phyloP scores from a whole-genome alignment of 2,888 invertebrate genomes.

The Heliconius ethilla region DNA sequence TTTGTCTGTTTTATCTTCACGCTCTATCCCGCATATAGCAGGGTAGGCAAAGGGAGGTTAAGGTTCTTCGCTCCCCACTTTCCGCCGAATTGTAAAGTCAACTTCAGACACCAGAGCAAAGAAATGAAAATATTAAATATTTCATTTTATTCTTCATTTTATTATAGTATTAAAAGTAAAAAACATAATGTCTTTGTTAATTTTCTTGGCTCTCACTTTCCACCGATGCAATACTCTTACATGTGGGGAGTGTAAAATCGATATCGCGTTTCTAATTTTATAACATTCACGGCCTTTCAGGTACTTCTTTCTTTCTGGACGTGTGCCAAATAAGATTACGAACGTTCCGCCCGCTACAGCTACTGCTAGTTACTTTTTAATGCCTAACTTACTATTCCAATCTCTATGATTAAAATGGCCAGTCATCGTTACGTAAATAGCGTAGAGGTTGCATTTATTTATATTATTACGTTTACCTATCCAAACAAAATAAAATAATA shows the following conservation, averaged over 20 bases:
- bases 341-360: constrained; percentile 28
- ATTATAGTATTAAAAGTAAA: background rate
- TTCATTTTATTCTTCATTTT: too few species aligned
- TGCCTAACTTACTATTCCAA: constrained; percentile 19
- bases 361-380: constrained; percentile 25
- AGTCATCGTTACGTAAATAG: background rate
- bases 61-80: too few species aligned
- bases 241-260: constrained; percentile 41
- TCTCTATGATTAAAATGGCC: constrained; percentile 18
- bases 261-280: constrained; percentile 45
- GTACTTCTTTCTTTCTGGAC: constrained; percentile 41
- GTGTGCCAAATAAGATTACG: constrained; percentile 40
- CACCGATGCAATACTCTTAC: constrained; percentile 18
- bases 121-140: too few species aligned
- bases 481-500: too few species aligned
- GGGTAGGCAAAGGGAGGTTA: too few species aligned
- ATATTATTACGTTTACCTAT: background rate
- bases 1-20: too few species aligned
- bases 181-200: background rate
- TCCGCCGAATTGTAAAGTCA: too few species aligned
- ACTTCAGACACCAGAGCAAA: too few species aligned
- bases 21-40: too few species aligned
- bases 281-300: constrained; percentile 42
- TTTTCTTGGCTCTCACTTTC: constrained; percentile 3
- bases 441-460: background rate